Conservation (phyloP, 2,797 vertebrate species). For the Margarornis squamiger region DNA sequence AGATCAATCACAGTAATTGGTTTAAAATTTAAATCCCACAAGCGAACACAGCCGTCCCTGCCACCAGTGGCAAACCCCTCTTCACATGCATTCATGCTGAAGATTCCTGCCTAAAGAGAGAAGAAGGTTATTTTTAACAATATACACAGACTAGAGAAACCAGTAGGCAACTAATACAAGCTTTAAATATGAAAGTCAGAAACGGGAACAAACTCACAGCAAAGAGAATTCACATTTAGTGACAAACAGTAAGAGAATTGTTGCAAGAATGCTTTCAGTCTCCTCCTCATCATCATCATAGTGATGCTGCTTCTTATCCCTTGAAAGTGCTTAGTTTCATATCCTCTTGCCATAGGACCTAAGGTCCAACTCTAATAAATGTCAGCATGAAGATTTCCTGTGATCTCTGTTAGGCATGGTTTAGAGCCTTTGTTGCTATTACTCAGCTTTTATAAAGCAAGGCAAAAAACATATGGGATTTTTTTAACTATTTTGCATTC, state of each 20-base stretch:
- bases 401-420: background rate
- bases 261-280: background rate
- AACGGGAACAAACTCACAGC: background rate
- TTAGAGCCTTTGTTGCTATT: background rate
- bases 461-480: background rate
- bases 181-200: background rate
- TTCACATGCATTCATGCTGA: slow-evolving; percentile 99
- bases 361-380: background rate
- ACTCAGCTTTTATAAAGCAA: background rate
- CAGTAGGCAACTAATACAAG: background rate
- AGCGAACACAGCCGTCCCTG: slow-evolving; percentile 94
- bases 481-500: background rate
- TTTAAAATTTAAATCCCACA: slow-evolving; percentile 99
- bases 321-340: background rate
- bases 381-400: background rate
- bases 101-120: slow-evolving; percentile 95
- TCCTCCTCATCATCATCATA: background rate
- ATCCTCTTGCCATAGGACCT: background rate
- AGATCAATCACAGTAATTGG: slow-evolving; percentile 99
- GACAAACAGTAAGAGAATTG: background rate
- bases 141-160: background rate
- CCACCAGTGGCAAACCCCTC: slow-evolving; percentile 98
- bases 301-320: background rate
- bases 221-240: background rate
- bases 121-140: slow-evolving; percentile 53